Evolutionary conservation across 2,888 invertebrate species (phyloP).

Genomic region (Lycocerus yunnanus): DNA sequence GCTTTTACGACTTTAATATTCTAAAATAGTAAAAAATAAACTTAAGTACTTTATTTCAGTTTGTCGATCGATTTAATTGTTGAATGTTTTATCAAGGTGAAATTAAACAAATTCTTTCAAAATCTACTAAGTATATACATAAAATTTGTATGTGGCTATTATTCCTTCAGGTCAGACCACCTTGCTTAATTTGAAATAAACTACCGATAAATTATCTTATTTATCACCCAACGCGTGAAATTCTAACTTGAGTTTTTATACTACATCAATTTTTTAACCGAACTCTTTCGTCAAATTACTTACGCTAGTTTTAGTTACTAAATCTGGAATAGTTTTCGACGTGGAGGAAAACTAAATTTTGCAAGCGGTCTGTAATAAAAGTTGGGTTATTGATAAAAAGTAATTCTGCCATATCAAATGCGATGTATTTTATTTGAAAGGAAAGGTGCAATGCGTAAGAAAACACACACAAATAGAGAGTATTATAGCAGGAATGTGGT

Average conservation of each 20-base stretch:
- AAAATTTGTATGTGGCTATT: neutral
- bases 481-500: constrained; percentile 12
- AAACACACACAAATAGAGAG: constrained; percentile 25
- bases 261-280: neutral
- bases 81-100: neutral
- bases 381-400: neutral
- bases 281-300: neutral
- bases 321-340: neutral
- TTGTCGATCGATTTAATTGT: neutral
- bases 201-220: constrained; percentile 12
- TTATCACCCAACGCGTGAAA: constrained; percentile 12
- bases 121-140: neutral
- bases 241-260: constrained; percentile 6
- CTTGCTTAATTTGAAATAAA: constrained; percentile 9
- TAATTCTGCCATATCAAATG: neutral
- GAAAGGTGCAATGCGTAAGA: constrained; percentile 28
- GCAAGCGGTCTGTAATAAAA: neutral
- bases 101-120: neutral
- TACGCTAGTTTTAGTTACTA: neutral
- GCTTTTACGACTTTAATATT: neutral
- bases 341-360: neutral
- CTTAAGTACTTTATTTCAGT: neutral
- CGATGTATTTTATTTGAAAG: constrained; percentile 2
- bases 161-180: constrained; percentile 7
- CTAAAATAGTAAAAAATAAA: neutral